Base-by-base conservation (phyloP, 2,113 vertebrate species). In the Grus americana region DNA sequence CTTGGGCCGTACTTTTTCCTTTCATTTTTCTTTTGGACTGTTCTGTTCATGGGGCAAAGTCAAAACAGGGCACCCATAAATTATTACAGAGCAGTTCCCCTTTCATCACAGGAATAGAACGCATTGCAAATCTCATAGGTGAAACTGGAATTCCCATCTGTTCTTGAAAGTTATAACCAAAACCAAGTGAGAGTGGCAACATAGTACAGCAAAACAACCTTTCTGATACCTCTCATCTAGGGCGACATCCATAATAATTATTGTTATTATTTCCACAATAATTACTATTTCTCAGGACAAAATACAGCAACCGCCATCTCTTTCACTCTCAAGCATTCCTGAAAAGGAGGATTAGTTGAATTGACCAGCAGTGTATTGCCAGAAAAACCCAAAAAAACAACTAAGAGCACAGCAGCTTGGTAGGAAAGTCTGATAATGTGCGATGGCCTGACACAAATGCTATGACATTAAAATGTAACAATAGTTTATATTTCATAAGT, bases 1-100 rank as follows among this genome's bases (percentile, higher is more conserved):
- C 95, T 96, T 50, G 42, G 94, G 73, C 71, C 89, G 85, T 96
- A 58, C 86, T 97, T 94, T 76, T 95, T 81, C 95, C 91, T 95
- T 97, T 97, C 81, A 91, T 94, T 97, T 96, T 95, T 81, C 74
- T 92, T 96, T 91, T 91, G 87, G 93, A 96, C 66, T 34, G 10
- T 95, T 92, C 78, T 71, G 44, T 87, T 95, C 66, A 42, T 38
- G 71, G 79, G 55, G 50, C 81, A 90, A 82, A 85, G 89, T 91
- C 91, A 95, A 92, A 91, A 92, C 87, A 95, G n/a, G 15, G 62
- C 38, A 34, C 81, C 75, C 58, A 29, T 95, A 87, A 97, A 94
- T 92, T 95, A 59, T 27, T n/a, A 57, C 70, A 70, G 54, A 76
- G 66, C 58, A 54, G 62, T 75, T 97, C 40, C 54, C 26, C 50